Percentiles rank a stretch among this genome's conserved stretches.
Evolutionary conservation across 2,113 vertebrate species (phyloP).

Genomic region (Cheilinus undulatus): DNA sequence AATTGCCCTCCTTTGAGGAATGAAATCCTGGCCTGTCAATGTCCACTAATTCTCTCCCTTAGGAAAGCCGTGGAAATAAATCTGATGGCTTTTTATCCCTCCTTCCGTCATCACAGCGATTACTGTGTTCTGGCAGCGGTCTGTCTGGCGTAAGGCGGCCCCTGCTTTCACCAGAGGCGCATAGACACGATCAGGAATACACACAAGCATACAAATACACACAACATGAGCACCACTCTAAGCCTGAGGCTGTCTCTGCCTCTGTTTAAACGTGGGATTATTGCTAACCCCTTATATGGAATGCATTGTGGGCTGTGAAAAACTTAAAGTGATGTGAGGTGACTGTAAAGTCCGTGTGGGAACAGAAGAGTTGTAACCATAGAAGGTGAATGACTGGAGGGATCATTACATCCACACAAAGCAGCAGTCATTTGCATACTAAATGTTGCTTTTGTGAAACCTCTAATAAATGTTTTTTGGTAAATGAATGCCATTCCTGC

Average conservation of each 20-base stretch:
- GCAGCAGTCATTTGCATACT: not conserved
- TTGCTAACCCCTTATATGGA: slow-evolving; percentile 39
- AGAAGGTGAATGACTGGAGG: not conserved
- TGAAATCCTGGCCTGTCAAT: slow-evolving; percentile 80
- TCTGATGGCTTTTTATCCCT: slow-evolving; percentile 80
- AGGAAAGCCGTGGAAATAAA: slow-evolving; percentile 75
- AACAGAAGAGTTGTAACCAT: slow-evolving; percentile 3
- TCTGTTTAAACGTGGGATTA: slow-evolving; percentile 69
- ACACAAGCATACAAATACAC: slow-evolving; percentile 7
- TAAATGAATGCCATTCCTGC: not conserved
- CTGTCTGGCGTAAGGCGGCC: slow-evolving; percentile 61
- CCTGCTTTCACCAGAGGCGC: slow-evolving; percentile 44
- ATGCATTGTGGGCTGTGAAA: slow-evolving; percentile 30
- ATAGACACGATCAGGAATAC: slow-evolving; percentile 21
- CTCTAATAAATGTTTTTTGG: not conserved
- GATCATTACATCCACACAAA: not conserved
- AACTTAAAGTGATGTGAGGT: slow-evolving; percentile 26
- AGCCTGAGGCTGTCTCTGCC: slow-evolving; percentile 38
- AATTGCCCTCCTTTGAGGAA: slow-evolving; percentile 83
- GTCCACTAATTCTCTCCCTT: slow-evolving; percentile 78
- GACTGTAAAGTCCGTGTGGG: slow-evolving; percentile 26
- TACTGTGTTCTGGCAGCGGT: slow-evolving; percentile 70
- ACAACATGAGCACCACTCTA: slow-evolving; percentile 32
- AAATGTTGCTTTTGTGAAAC: not conserved
- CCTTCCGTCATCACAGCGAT: slow-evolving; percentile 73